A percentile compares a stretch with the other conserved stretches of the same genome.
Conservation (phyloP, 2,888 invertebrate genomes). For the Eupithecia subfuscata region DNA sequence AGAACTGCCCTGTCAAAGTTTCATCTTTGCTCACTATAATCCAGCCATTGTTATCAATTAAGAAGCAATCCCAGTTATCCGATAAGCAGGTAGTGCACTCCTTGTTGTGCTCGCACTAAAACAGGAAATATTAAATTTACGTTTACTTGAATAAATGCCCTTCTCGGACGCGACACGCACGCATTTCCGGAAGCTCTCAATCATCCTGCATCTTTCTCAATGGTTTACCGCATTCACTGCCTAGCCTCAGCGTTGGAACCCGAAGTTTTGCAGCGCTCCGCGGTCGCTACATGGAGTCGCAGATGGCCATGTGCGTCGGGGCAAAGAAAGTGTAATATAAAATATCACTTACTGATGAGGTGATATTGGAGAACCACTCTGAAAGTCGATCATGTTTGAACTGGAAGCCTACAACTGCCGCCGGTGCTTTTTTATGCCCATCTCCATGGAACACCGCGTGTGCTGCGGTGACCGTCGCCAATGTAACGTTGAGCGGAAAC, state of each 20-base stretch:
- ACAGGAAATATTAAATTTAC: slow-evolving; percentile 34
- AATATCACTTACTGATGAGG: slow-evolving; percentile 85
- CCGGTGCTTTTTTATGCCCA: slow-evolving; percentile 85
- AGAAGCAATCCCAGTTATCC: slow-evolving; percentile 90
- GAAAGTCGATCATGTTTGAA: slow-evolving; percentile 91
- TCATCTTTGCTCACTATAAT: slow-evolving; percentile 90
- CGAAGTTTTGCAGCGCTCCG: background rate
- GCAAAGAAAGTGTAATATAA: background rate
- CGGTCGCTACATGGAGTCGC: background rate
- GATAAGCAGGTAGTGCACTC: slow-evolving; percentile 80
- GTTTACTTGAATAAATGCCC: background rate
- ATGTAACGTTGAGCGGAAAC: slow-evolving; percentile 82
- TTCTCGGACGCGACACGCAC: background rate
- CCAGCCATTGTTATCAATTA: slow-evolving; percentile 96
- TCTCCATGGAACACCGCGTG: slow-evolving; percentile 91
- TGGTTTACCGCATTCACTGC: background rate
- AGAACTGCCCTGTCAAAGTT: slow-evolving; percentile 91
- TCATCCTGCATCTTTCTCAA: background rate
- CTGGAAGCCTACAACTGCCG: slow-evolving; percentile 90
- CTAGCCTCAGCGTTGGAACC: background rate
- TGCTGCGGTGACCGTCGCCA: slow-evolving; percentile 92
- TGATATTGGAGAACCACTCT: slow-evolving; percentile 91
- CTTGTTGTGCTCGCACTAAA: slow-evolving; percentile 78
- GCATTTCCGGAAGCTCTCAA: slow-evolving; percentile 6
- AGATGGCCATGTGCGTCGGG: background rate